These are phyloP conservation scores for Tachystola acroxantha DNA, from an alignment of 2,888 invertebrate genomes.

Conservation along the genomic window DNA sequence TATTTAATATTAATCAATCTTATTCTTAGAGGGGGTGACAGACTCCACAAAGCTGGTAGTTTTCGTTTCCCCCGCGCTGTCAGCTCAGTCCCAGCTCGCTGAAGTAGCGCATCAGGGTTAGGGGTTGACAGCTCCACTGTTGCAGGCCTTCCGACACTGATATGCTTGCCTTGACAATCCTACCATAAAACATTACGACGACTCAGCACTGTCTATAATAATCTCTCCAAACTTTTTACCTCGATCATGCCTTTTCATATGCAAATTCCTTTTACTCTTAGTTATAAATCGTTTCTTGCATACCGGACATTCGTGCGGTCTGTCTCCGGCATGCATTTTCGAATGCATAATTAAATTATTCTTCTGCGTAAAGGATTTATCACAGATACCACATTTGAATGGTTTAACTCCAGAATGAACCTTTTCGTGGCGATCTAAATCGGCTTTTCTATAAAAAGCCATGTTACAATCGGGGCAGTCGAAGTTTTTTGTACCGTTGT, in stretches of 20 bases:
- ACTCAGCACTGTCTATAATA: too few species aligned
- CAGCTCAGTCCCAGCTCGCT: too few species aligned
- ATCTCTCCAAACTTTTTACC: constrained; percentile 35
- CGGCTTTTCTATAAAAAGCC: constrained; percentile 38
- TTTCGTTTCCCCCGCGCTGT: too few species aligned
- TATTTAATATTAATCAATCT: too few species aligned
- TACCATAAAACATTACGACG: too few species aligned
- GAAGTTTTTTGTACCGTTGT: constrained; percentile 56
- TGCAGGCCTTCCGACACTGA: too few species aligned
- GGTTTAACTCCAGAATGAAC: constrained; percentile 59
- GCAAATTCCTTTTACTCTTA: constrained; percentile 44
- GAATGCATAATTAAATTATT: constrained; percentile 60
- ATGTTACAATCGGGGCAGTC: constrained; percentile 41
- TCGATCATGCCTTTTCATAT: constrained; percentile 49
- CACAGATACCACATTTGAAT: constrained; percentile 52
- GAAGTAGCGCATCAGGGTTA: too few species aligned
- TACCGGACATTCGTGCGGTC: constrained; percentile 41
- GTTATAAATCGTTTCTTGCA: constrained; percentile 57
- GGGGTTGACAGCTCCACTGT: too few species aligned
- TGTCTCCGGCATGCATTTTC: constrained; percentile 54
- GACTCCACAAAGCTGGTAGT: too few species aligned
- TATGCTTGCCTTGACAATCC: too few species aligned
- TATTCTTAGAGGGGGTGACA: too few species aligned
- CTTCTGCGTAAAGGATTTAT: constrained; percentile 59
- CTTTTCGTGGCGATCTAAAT: constrained; percentile 56